Base-by-base conservation (phyloP, 2,888 invertebrate species). In the Glaucopsyche alexis region DNA sequence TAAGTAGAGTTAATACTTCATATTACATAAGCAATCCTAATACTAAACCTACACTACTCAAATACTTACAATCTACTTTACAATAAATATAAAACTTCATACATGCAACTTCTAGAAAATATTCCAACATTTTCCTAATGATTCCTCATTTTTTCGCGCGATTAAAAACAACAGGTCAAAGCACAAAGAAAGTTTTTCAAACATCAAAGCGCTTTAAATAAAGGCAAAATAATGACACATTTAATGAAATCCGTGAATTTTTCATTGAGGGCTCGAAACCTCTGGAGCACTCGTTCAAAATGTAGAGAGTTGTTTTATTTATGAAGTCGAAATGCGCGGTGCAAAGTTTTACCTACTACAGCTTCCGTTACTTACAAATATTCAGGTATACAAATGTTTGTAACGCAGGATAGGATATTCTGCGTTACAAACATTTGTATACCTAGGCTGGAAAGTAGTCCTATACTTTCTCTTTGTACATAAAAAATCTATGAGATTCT, bases 201-300 rank as follows among this genome's bases (percentile, higher is more conserved):
- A 47, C 69, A 47, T 69, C 69, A 69, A 69, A 69, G 69, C 45
- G 47, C 45, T 19, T 19, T 67, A 49, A 29, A 67, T 72, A 67
- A 67, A 52, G 67, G 52, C 19, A 52, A 67, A 72, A 72, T 72
- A 72, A 72, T 72, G 72, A 67, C 50, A 67, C 67, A 72, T 72
- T 67, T 55, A 72, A 72, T 67, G 19, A 52, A 72, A 72, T 42
- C 29, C 72, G 52, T 67, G 72, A 72, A 72, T 67, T 38, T 67
- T 67, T 67, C 67, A 67, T 55, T 40, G 47, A 65, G 65, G 14
- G 42, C 52, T 72, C 50, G 19, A 67, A 72, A 67, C 40, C 66
- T 60, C 9, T 40, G 14, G 19, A 65, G 16, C 50, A 11, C 65
- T 72, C 16, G 14, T 71, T 71, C 71, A 64, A 47, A 60, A 14